Evolutionary conservation across 2,797 vertebrate genomes (phyloP).

Genomic region (Pangasius djambal): DNA sequence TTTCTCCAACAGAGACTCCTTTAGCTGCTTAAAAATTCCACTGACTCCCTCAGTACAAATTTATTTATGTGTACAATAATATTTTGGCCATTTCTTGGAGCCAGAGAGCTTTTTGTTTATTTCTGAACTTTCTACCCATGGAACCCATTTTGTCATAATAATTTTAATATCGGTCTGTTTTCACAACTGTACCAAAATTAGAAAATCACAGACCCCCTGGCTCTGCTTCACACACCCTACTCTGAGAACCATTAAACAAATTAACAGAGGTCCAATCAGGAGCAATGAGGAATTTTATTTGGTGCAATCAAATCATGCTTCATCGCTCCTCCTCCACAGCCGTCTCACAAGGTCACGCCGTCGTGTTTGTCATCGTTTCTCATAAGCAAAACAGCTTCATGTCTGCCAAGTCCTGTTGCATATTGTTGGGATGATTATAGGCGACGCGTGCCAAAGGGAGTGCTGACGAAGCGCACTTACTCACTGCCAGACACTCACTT

Average conservation of each 20-base stretch:
- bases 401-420: slow-evolving; percentile 48
- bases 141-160: neutral
- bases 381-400: slow-evolving; percentile 41
- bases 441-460: slow-evolving; percentile 24
- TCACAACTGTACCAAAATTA: neutral
- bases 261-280: neutral
- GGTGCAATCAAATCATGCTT: slow-evolving; percentile 9
- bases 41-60: neutral
- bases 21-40: neutral
- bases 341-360: slow-evolving; percentile 49
- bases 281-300: neutral
- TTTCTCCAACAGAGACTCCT: too few relatives aligned
- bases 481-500: slow-evolving; percentile 17
- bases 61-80: neutral
- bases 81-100: neutral
- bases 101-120: neutral
- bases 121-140: neutral
- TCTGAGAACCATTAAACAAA: neutral
- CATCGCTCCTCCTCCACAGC: slow-evolving; percentile 43
- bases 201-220: neutral
- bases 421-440: slow-evolving; percentile 50
- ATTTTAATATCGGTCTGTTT: neutral
- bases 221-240: neutral
- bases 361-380: slow-evolving; percentile 47
- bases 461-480: slow-evolving; percentile 39